phyloP scores from a whole-genome alignment of 2,797 vertebrate genomes.

The Chrysolophus pictus region DNA sequence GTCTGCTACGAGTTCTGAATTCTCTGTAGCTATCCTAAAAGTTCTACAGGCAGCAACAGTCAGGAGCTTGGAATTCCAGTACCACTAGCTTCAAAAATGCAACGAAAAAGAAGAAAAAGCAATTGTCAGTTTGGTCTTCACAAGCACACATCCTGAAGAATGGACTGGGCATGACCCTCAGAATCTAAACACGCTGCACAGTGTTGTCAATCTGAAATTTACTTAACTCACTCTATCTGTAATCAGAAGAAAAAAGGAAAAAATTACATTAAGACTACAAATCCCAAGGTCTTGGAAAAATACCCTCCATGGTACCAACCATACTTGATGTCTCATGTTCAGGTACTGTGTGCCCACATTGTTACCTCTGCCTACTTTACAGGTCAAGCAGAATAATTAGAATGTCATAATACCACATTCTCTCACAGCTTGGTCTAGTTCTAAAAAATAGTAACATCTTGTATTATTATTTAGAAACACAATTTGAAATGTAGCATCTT shows the following conservation, averaged over 20 bases:
- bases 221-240: neutral
- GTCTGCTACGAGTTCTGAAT: neutral
- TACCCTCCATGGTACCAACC: rapidly evolving
- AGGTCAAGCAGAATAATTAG: neutral
- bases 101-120: conserved; percentile 26
- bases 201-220: neutral
- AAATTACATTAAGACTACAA: neutral
- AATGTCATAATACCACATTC: neutral
- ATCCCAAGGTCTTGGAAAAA: neutral
- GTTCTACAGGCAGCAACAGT: neutral
- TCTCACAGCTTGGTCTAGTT: neutral
- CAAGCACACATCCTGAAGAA: neutral
- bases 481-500: conserved; percentile 34
- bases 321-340: neutral
- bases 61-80: neutral
- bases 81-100: neutral
- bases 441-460: neutral
- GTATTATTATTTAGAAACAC: neutral
- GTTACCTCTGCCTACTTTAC: neutral
- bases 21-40: neutral
- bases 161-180: neutral
- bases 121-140: neutral
- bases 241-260: neutral
- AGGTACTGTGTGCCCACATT: neutral
- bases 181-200: conserved; percentile 13